These are phyloP conservation scores for Hexactinellida sp. DNA, from an alignment of 37 sponge, comb jelly and placozoan genomes.

Conservation along the genomic window DNA sequence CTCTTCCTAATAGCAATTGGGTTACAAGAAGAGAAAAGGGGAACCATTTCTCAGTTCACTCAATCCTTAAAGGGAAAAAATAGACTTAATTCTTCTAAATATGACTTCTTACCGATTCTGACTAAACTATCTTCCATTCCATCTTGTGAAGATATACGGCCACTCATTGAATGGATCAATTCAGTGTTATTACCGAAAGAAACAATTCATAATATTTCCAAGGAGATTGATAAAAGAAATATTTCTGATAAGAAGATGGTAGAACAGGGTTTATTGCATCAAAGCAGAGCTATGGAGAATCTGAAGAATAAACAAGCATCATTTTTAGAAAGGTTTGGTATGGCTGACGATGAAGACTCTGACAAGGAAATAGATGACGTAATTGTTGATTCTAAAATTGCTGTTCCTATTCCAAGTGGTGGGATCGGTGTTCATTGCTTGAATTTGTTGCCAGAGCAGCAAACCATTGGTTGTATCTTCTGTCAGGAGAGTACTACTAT, in stretches of 20 bases:
- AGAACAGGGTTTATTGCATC: background rate
- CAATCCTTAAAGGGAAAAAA: background rate
- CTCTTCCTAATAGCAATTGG: background rate
- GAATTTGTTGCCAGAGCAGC: background rate
- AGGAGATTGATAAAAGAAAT: background rate
- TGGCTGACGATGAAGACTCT: background rate
- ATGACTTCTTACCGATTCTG: background rate
- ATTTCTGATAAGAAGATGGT: background rate
- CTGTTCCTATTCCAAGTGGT: too few relatives aligned
- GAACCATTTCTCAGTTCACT: background rate
- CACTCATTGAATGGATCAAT: background rate
- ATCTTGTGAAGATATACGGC: background rate
- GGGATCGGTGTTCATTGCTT: background rate
- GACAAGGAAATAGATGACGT: background rate
- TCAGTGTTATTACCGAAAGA: background rate
- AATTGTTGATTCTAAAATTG: background rate
- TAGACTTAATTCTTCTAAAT: background rate
- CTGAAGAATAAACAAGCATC: background rate
- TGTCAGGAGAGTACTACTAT: background rate
- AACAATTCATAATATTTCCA: background rate
- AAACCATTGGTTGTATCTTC: background rate
- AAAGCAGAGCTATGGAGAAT: background rate
- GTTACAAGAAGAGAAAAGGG: background rate
- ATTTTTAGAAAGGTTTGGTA: background rate
- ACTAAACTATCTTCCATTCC: background rate